Evolutionary conservation across 2,113 vertebrate species (phyloP).

Genomic region (Nicator chloris): DNA sequence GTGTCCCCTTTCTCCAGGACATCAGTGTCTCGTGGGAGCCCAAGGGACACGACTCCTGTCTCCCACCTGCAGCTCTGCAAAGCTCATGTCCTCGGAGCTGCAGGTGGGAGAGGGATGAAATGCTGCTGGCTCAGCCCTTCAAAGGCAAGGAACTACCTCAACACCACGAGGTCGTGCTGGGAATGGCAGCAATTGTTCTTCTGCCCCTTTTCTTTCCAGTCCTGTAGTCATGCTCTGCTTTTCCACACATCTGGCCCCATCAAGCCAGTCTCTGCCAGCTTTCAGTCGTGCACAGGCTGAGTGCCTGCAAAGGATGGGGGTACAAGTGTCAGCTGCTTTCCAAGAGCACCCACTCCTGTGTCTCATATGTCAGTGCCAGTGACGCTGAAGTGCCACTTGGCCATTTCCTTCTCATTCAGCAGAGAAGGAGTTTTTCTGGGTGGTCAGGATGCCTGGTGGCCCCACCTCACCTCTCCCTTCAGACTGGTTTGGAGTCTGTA

Average conservation of each 20-base stretch:
- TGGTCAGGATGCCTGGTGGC: not conserved
- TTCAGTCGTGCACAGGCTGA: not conserved
- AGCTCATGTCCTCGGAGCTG: not conserved
- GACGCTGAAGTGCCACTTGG: not conserved
- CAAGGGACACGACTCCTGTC: rapidly evolving
- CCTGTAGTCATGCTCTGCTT: not conserved
- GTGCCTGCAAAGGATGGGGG: not conserved
- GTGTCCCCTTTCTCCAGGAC: not conserved
- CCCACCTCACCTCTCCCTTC: not conserved
- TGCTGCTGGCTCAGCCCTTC: not conserved
- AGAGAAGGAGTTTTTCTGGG: not conserved
- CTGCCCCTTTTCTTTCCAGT: not conserved
- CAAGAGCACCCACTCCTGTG: not conserved
- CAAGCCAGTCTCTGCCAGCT: not conserved
- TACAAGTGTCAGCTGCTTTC: not conserved
- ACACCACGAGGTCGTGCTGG: not conserved
- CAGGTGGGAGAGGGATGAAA: not conserved
- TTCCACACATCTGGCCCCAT: not conserved
- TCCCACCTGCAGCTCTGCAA: rapidly evolving
- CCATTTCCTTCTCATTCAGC: not conserved
- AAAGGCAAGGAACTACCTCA: not conserved
- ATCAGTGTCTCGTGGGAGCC: not conserved
- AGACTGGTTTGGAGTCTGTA: not conserved
- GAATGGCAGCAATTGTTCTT: not conserved
- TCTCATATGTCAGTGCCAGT: not conserved